phyloP scores from a whole-genome alignment of 1,140 invertebrate genomes.

The Acarapis woodi region DNA sequence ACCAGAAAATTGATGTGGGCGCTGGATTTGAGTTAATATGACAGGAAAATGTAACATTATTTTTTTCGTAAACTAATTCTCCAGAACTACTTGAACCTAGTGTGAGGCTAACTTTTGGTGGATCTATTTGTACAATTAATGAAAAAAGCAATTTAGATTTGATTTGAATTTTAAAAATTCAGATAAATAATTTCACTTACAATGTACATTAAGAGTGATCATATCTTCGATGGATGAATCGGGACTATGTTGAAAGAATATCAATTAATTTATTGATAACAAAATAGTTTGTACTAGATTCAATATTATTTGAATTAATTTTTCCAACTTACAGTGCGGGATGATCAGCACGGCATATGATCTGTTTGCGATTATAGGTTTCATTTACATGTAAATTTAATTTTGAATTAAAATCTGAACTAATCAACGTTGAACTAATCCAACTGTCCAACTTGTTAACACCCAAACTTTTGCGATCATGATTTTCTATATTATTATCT shows the following conservation, averaged over 20 bases:
- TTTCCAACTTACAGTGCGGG: slow-evolving; percentile 32
- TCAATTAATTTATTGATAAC: background rate
- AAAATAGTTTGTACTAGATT: background rate
- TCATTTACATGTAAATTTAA: too few species aligned
- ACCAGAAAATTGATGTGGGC: slow-evolving; percentile 42
- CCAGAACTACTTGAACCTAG: slow-evolving; percentile 53
- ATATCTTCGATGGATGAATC: background rate
- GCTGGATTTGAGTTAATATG: slow-evolving; percentile 58
- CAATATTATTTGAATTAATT: slow-evolving; percentile 22
- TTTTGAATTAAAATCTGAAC: too few species aligned
- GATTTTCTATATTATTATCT: slow-evolving; percentile 8
- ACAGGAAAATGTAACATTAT: slow-evolving; percentile 64
- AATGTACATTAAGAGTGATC: background rate
- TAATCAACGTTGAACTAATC: too few species aligned
- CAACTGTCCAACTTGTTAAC: slow-evolving; percentile 21
- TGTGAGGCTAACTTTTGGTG: slow-evolving; percentile 43
- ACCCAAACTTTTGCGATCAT: slow-evolving; percentile 13
- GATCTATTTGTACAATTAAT: slow-evolving; percentile 25
- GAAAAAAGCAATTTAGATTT: background rate
- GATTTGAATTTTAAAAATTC: background rate
- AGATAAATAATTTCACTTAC: background rate
- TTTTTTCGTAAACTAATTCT: slow-evolving; percentile 37
- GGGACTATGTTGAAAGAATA: background rate
- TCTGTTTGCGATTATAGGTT: slow-evolving; percentile 45
- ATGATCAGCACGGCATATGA: slow-evolving; percentile 53